Base-by-base conservation (phyloP, 2,113 vertebrate genomes). In the Hiodon alosoides region DNA sequence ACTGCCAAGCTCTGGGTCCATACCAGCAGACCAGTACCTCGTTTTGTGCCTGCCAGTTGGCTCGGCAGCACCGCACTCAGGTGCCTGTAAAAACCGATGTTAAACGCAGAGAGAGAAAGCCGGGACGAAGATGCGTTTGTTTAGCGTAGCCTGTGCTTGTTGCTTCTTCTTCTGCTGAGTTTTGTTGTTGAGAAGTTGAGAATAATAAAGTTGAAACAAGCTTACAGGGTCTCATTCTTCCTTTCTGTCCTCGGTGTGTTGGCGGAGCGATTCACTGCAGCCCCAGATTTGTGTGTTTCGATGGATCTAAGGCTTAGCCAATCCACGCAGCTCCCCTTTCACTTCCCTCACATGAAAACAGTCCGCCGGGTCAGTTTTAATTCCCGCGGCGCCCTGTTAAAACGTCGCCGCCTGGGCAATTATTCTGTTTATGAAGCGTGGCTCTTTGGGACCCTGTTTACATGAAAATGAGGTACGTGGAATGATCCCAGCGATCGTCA, bases 371-470 rank as follows among this genome's bases (percentile, higher is more conserved):
- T 69, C 54, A 75, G 47, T 53, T 31, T 10, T 47, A 52, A 61
- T 65, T 67, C 53, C 47, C 67, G 62, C 13, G 73, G 67, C 53
- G 13, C 31, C 64, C 65, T 58, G 60, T 75, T 75, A 60, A 75
- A 68, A 75, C 60, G 48, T 17, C 14, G 11, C 54, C 0, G 47
- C 66, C 66, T 7, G 47, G 65, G 74, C 54, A 9, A 68, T 69
- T 60, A 17, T 69, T 52, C 17, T 58, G 62, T 67, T 58, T 74
- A 57, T 17, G 50, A 17, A 47, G 72, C 57, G 64, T 7, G 54
- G 62, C 46, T 14, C 72, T 67, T 67, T 50, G 64, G 72, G 52
- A 48, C 9, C n/a, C 57, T 16, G 14, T 51, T 16, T 72, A 16
- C 31, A 55, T 74, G 57, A 48, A 54, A 74, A 74, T 52, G 31